Conservation (phyloP, 2,888 invertebrate species). For the Athripsodes cinereus region DNA sequence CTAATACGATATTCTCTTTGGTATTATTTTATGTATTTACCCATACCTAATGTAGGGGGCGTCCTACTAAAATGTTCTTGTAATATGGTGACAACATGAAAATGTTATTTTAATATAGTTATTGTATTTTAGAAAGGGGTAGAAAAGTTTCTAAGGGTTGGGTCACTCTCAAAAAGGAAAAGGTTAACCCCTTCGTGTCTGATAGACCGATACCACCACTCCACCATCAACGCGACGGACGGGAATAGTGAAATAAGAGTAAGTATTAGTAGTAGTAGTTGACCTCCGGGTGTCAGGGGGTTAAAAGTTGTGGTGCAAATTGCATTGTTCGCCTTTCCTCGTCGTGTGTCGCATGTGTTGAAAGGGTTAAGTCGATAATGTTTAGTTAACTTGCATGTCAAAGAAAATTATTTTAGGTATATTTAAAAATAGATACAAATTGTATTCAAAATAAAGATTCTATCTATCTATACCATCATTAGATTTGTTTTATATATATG, state of each 20-base stretch:
- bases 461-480: too few relatives aligned
- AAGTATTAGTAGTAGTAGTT: neutral
- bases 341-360: constrained; percentile 10
- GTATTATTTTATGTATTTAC: too few relatives aligned
- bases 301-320: neutral
- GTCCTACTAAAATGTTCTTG: neutral
- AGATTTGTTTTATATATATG: too few relatives aligned
- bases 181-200: neutral
- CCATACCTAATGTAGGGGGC: neutral
- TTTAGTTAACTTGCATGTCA: neutral
- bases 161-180: constrained; percentile 1
- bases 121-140: constrained; percentile 1
- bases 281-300: neutral
- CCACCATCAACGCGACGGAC: too few relatives aligned
- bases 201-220: too few relatives aligned
- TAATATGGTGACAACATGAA: neutral
- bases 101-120: constrained; percentile 2
- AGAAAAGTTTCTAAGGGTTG: constrained; percentile 1
- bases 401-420: neutral
- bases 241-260: too few relatives aligned
- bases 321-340: constrained; percentile 4
- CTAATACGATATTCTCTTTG: too few relatives aligned
- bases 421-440: too few relatives aligned
- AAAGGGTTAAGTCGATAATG: neutral
- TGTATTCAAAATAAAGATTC: too few relatives aligned